Base-by-base conservation (phyloP, 2,888 invertebrate species). In the Athalia circularis region DNA sequence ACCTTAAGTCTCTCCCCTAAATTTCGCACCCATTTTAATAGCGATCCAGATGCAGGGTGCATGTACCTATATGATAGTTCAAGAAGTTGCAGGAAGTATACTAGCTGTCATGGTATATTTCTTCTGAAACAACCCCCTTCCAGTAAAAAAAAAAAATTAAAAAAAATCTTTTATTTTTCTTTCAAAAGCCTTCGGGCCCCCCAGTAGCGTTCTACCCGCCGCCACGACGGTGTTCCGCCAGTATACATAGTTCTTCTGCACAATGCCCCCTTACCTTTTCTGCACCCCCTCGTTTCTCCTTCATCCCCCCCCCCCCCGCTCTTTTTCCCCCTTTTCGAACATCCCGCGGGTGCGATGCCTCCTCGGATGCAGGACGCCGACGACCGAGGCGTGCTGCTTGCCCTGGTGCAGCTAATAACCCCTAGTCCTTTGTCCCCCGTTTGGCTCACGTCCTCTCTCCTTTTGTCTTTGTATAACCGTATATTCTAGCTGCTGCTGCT, bases 241-340 rank as follows among this genome's bases (percentile, higher is more conserved):
- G 29, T 29, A 29, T 29, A 29, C 29, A 29, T 29, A 29, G 54
- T 59, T 72, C 72, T 29, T 50, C 72, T 9, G 57, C 72, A 72
- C 72, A 72, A 72, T 72, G 65, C 65, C 70, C 72, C 77, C 68
- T 74, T 70, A 67, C 76, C 62, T 65, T 65, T 74, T 9, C 57
- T 77, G 50, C 80, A 75, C 61, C 76, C 65, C 76, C 80, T 77
- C 74, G 65, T 78, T 79, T 45, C 68, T 74, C 65, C 64, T 13
- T 59, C 77, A n/a, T 7, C 57, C 57, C 54, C 78, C 48, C 47
- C 72, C 67, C 79, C 62, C 62, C 13, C 70, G 29, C 67, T 13
- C 48, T 47, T 43, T 59, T 48, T 43, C 70, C 54, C 68, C 74
- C 67, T 65, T 72, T 45, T 52, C 65, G 11, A 78, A 68, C 43